Conservation (phyloP, 2,113 vertebrate species). For the Rutilus rutilus region DNA sequence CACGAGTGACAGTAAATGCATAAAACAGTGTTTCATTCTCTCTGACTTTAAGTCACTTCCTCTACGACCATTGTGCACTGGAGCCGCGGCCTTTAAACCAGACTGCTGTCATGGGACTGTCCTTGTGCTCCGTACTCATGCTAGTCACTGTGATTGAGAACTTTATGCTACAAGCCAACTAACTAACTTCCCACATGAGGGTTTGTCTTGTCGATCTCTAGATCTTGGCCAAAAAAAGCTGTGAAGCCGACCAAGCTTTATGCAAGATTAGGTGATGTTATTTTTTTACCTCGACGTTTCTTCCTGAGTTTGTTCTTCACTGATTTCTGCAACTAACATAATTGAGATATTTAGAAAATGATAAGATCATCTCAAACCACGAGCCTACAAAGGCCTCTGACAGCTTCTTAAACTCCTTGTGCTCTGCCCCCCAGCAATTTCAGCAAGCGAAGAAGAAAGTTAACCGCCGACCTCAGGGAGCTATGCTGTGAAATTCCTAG, state of each 20-base stretch:
- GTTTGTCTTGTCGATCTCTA: not conserved
- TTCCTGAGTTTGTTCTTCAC: not conserved
- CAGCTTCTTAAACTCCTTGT: not conserved
- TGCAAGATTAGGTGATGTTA: not conserved
- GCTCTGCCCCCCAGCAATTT: not conserved
- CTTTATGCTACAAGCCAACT: not conserved
- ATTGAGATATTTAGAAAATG: not conserved
- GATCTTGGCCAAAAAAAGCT: not conserved
- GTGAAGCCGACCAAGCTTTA: not conserved
- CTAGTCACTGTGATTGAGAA: not conserved
- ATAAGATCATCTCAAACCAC: not conserved
- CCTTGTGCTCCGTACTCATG: not conserved
- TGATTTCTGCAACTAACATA: not conserved
- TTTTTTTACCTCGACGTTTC: not conserved
- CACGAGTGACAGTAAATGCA: not conserved
- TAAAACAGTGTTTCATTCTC: conserved; percentile 9
- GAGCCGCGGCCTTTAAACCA: not conserved
- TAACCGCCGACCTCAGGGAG: not conserved
- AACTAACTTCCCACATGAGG: not conserved
- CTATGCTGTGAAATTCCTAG: conserved; percentile 25
- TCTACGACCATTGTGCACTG: not conserved
- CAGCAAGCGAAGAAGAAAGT: conserved; percentile 13
- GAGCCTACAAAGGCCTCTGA: not conserved
- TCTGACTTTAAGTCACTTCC: not conserved
- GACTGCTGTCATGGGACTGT: not conserved